phyloP scores from a whole-genome alignment of 2,888 invertebrate genomes.

The Cataglyphis livida region DNA sequence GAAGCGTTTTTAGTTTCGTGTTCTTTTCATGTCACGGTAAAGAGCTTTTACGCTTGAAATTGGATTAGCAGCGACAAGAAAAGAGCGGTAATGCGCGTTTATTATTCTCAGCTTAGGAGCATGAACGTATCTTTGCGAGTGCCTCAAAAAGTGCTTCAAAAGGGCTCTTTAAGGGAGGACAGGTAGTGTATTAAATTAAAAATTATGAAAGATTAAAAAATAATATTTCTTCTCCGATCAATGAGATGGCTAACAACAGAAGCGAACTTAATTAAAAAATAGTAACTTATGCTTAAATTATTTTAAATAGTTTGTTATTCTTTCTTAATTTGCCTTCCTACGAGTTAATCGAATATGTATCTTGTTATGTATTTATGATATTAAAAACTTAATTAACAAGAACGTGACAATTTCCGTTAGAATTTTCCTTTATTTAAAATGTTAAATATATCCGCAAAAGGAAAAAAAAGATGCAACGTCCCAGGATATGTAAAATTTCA shows the following conservation, averaged over 20 bases:
- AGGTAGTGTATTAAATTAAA: background rate
- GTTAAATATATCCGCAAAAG: background rate
- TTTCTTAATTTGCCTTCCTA: background rate
- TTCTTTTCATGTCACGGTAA: constrained; percentile 43
- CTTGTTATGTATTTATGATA: background rate
- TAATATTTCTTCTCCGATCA: background rate
- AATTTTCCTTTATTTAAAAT: background rate
- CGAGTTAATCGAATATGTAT: background rate
- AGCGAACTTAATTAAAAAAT: background rate
- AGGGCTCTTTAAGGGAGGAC: background rate
- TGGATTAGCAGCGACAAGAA: constrained; percentile 42
- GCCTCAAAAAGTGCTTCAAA: constrained; percentile 24
- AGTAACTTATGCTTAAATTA: background rate
- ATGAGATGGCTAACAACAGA: background rate
- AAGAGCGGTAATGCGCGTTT: constrained; percentile 39
- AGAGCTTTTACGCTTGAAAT: constrained; percentile 51
- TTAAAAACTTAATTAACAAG: background rate
- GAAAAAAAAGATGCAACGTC: background rate
- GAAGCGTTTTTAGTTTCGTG: constrained; percentile 34
- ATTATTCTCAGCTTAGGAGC: constrained; percentile 35
- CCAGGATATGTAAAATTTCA: background rate
- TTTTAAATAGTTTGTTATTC: constrained; percentile 2
- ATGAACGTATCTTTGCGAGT: constrained; percentile 1
- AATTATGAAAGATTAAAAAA: background rate
- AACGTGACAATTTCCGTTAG: background rate